Evolutionary conservation across 2,113 vertebrate species (phyloP).

Genomic region (Ophthalmolycus amberensis): DNA sequence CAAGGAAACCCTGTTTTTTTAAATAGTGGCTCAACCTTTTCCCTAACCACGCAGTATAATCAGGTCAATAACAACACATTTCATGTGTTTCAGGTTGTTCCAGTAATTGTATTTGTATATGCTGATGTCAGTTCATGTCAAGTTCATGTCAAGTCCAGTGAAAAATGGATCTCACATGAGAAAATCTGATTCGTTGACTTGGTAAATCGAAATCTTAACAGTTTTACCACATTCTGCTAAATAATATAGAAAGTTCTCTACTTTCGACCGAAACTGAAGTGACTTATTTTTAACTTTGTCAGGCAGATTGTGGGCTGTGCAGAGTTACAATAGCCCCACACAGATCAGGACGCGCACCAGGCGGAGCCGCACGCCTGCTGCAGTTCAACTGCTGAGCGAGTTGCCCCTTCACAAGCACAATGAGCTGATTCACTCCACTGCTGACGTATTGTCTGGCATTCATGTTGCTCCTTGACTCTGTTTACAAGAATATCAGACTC

Average conservation of each 20-base stretch:
- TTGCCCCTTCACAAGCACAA: conserved; percentile 59
- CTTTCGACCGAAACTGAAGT: not conserved
- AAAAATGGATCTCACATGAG: not conserved
- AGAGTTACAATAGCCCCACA: conserved; percentile 31
- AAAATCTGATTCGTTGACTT: not conserved
- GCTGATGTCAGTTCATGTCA: not conserved
- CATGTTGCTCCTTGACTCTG: conserved; percentile 57
- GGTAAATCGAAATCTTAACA: not conserved
- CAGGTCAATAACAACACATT: not conserved
- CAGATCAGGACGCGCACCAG: conserved; percentile 30
- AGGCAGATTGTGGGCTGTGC: conserved; percentile 9
- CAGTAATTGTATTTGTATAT: not conserved
- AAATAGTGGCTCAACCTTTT: not conserved
- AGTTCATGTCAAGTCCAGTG: not conserved
- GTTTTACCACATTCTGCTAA: not conserved
- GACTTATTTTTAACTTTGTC: conserved; percentile 8
- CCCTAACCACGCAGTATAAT: not conserved
- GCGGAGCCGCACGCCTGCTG: conserved; percentile 34
- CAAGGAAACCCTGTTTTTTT: not conserved
- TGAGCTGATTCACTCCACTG: conserved; percentile 69
- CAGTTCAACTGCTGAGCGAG: conserved; percentile 46
- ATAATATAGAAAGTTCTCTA: not conserved
- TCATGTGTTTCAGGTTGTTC: not conserved
- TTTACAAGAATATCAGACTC: conserved; percentile 71
- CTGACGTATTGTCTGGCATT: conserved; percentile 76